Base-by-base conservation (phyloP, 2,888 invertebrate genomes). In the Agrypnus murinus region DNA sequence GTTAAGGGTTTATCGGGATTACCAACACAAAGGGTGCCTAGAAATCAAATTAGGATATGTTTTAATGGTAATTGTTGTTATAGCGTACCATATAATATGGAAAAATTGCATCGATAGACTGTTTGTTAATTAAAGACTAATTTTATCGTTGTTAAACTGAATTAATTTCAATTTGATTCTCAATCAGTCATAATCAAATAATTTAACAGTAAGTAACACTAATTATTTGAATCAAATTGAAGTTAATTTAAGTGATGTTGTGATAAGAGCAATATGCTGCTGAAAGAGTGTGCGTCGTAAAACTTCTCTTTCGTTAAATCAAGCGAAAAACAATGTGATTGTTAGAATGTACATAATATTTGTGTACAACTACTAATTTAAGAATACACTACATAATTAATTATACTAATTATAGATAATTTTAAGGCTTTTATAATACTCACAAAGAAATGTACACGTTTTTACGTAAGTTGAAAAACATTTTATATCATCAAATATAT, bases 11-110 rank as follows among this genome's bases (percentile, higher is more conserved):
- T 94, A 74, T 94, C 94, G 7, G 95, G 95, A 8, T 86, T 95
- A 64, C 94, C 95, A 6, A 95, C 94, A 0, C 94, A 94, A 82
- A 88, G 95, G 80, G 92, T 95, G 17, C 94, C 95, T 0, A 89
- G 91, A 73, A 89, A 84, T 57, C 78, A 79, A 40, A 70, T 79
- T 31, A 76, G 77, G 63, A 76, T 78, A 50, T 79, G 79, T 67
- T 74, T 80, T 48, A 77, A 80, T 15, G 81, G 77, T 64, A 71
- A 79, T 17, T 85, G 85, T 72, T 81, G 81, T 15, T 85, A 85
- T 74, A 83, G 79, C 58, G 79, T 83, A 75, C 83, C 82, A 62
- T 82, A 82, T n/a, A n/a, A n/a, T 62, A 80, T 82, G 79, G 77
- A 80, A 3, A 82, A 82, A 45, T 75, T 84, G 59, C 80, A 84